Conservation (phyloP, 2,113 vertebrate genomes). For the Rhynchopsitta pachyrhyncha region DNA sequence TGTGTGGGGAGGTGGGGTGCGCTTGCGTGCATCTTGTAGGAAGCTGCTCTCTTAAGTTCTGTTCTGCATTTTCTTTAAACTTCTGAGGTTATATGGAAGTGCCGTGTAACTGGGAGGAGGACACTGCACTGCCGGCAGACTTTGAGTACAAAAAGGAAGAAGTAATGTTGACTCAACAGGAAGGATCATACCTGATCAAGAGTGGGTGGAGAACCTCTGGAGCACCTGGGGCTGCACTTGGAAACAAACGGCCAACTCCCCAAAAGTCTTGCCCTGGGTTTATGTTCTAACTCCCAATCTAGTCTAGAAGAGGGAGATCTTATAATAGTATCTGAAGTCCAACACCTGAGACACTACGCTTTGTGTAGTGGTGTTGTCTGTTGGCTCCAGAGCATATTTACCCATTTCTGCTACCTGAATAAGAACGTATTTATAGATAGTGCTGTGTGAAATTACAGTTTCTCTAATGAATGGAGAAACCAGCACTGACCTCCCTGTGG, state of each 20-base stretch:
- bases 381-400: not conserved
- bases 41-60: not conserved
- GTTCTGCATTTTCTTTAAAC: not conserved
- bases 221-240: not conserved
- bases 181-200: not conserved
- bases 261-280: not conserved
- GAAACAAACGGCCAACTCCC: not conserved
- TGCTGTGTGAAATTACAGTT: not conserved
- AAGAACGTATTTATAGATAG: not conserved
- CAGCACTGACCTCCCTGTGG: not conserved
- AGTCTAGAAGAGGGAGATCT: not conserved
- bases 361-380: not conserved
- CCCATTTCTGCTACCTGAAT: not conserved
- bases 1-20: not conserved
- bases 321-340: too few species aligned
- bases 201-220: not conserved
- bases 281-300: not conserved
- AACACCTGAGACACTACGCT: fast-evolving
- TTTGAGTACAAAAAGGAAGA: not conserved
- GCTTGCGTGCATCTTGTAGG: not conserved
- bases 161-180: not conserved
- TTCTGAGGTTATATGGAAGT: not conserved
- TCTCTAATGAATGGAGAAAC: not conserved
- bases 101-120: fast-evolving
- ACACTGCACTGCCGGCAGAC: not conserved